phyloP scores from a whole-genome alignment of 1,140 invertebrate species.

The Drosophila subpulchrella region DNA sequence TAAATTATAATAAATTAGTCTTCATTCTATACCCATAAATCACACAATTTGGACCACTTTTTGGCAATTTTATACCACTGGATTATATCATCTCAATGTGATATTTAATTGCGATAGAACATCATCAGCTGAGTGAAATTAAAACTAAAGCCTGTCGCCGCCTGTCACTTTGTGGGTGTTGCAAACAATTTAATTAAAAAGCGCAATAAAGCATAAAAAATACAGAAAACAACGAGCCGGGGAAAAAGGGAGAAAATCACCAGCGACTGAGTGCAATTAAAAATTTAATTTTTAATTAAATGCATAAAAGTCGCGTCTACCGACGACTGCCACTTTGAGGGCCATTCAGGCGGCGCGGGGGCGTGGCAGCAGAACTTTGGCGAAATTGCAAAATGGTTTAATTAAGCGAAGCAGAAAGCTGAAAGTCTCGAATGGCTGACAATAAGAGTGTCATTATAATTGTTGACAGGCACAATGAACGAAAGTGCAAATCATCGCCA shows the following conservation, averaged over 20 bases:
- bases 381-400: conserved; percentile 77
- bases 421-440: conserved; percentile 70
- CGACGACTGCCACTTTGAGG: neutral
- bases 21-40: conserved; percentile 36
- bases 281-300: conserved; percentile 62
- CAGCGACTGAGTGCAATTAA: conserved; percentile 65
- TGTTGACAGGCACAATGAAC: conserved; percentile 49
- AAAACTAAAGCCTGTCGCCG: conserved; percentile 30
- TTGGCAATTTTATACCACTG: conserved; percentile 20
- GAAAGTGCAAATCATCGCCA: conserved; percentile 67
- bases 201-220: conserved; percentile 39
- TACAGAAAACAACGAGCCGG: conserved; percentile 8
- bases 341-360: neutral
- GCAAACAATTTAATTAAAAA: conserved; percentile 64
- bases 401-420: conserved; percentile 65
- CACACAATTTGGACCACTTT: conserved; percentile 22
- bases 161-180: conserved; percentile 42
- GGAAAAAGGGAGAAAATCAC: conserved; percentile 15
- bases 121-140: conserved; percentile 36
- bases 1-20: conserved; percentile 3
- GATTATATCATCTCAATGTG: conserved; percentile 53
- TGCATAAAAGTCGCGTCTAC: conserved; percentile 35
- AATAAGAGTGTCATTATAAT: conserved; percentile 81
- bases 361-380: conserved; percentile 32
- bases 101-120: conserved; percentile 45